Evolutionary conservation across 2,797 vertebrate genomes (phyloP).

Genomic region (Scleropages formosus): DNA sequence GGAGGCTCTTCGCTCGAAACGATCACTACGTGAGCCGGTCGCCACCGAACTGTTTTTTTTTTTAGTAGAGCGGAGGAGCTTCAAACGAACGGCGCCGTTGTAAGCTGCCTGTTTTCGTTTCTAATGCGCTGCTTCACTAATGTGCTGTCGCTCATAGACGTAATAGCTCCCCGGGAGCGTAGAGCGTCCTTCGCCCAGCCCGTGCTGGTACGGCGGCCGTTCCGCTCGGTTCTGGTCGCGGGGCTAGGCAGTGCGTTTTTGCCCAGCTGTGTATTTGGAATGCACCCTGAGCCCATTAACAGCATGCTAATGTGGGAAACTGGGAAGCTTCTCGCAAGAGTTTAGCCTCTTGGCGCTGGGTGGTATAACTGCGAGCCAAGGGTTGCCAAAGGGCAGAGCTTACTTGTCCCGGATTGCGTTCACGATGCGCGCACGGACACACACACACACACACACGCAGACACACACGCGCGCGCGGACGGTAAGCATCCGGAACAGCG

Average conservation of each 20-base stretch:
- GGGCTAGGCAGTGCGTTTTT: not conserved
- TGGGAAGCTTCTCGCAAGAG: too few species aligned
- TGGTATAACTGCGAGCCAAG: not conserved
- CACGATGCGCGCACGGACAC: too few species aligned
- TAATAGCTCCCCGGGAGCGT: not conserved
- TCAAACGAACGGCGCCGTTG: not conserved
- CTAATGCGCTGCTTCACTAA: not conserved
- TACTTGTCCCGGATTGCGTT: too few species aligned
- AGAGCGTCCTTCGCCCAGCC: not conserved
- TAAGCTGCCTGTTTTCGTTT: not conserved
- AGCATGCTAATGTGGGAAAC: not conserved
- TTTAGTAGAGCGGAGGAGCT: too few species aligned
- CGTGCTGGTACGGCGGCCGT: not conserved
- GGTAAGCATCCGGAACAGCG: not conserved
- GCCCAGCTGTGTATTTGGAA: not conserved
- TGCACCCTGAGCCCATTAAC: not conserved
- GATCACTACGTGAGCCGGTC: too few species aligned
- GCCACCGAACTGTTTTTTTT: too few species aligned
- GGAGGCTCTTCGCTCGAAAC: too few species aligned
- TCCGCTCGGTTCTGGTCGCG: not conserved
- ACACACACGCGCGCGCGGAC: not conserved
- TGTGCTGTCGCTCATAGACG: not conserved
- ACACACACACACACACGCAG: not conserved
- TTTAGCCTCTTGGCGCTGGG: not conserved
- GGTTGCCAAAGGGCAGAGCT: too few species aligned